Percentiles rank a stretch among this genome's conserved stretches.
These are phyloP conservation scores for Temnothorax curvispinosus DNA, from an alignment of 1,140 invertebrate genomes.

Conservation along the genomic window DNA sequence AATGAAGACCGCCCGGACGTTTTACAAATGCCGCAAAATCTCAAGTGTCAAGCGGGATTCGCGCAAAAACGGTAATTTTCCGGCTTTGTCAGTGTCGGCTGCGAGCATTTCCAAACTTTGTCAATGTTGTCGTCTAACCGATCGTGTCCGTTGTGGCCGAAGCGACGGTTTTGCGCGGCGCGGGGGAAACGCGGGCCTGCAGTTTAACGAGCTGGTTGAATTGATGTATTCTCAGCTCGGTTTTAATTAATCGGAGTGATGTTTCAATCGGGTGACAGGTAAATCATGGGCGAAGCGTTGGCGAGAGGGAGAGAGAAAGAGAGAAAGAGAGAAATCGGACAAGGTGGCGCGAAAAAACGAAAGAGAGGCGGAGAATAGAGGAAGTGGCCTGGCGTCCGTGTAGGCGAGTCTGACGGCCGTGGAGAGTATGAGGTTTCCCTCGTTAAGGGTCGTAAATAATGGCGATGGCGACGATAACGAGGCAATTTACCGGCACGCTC, in stretches of 20 bases:
- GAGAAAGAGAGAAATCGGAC: too few species aligned
- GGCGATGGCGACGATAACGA: constrained; percentile 72
- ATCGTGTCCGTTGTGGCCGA: background rate
- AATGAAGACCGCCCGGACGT: background rate
- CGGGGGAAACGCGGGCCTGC: background rate
- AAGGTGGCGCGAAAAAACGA: constrained; percentile 10
- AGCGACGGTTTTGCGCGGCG: constrained; percentile 23
- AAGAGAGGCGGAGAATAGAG: constrained; percentile 12
- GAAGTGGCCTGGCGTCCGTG: background rate
- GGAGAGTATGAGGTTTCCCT: constrained; percentile 65
- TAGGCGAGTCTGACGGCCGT: constrained; percentile 39
- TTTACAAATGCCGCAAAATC: background rate
- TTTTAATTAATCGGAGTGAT: constrained; percentile 66
- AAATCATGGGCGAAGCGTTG: constrained; percentile 35
- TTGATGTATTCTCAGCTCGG: constrained; percentile 11
- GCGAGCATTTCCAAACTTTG: constrained; percentile 31
- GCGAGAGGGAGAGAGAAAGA: background rate
- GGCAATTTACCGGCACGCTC: constrained; percentile 68
- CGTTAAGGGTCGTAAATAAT: constrained; percentile 73
- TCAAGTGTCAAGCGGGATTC: background rate
- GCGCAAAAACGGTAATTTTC: constrained; percentile 18
- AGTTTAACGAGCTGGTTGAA: constrained; percentile 55
- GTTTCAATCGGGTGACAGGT: constrained; percentile 59
- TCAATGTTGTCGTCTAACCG: constrained; percentile 39
- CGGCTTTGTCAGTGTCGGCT: constrained; percentile 5